Percentiles rank a stretch among this genome's conserved stretches.
phyloP scores from a whole-genome alignment of 2,888 invertebrate genomes.

The Automeris io region DNA sequence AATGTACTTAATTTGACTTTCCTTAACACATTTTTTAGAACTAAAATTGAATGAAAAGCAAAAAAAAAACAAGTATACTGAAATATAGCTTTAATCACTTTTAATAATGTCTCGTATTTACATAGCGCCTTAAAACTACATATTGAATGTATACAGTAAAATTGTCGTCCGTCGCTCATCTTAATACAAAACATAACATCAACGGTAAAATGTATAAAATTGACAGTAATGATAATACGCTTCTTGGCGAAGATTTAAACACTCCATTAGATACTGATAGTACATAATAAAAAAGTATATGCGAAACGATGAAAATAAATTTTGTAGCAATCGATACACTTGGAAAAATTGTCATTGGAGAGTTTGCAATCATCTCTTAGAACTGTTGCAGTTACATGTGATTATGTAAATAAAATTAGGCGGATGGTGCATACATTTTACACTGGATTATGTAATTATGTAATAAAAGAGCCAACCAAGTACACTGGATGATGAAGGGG shows the following conservation, averaged over 20 bases:
- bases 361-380: too few relatives aligned
- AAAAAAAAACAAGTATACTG: conserved; percentile 39
- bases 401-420: too few relatives aligned
- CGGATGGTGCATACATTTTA: too few relatives aligned
- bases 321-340: not conserved
- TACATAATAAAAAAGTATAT: not conserved
- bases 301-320: not conserved
- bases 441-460: too few relatives aligned
- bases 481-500: too few relatives aligned
- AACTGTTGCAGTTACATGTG: too few relatives aligned
- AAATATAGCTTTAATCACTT: conserved; percentile 75
- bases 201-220: conserved; percentile 7
- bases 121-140: conserved; percentile 63
- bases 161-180: conserved; percentile 54
- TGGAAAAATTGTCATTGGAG: too few relatives aligned
- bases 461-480: too few relatives aligned
- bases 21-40: too few relatives aligned
- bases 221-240: conserved; percentile 6
- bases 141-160: conserved; percentile 67
- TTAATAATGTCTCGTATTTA: conserved; percentile 69
- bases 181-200: conserved; percentile 12
- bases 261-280: not conserved
- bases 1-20: too few relatives aligned
- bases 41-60: too few relatives aligned
- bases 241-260: not conserved